These are phyloP conservation scores for Crotophaga sulcirostris DNA, from an alignment of 2,113 vertebrate species.

Conservation along the genomic window DNA sequence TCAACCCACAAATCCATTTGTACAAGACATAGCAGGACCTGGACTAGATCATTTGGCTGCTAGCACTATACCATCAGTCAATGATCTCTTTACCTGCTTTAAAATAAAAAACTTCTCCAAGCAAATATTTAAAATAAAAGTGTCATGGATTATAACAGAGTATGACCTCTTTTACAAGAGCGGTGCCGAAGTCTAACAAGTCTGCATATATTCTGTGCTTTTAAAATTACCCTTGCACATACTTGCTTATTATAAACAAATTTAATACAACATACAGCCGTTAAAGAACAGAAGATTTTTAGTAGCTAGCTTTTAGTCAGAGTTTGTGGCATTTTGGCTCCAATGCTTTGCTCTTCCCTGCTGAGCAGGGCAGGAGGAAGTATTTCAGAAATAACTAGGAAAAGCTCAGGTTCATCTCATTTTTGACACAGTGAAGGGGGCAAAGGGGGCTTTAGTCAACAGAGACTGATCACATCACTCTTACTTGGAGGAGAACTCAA, in stretches of 20 bases:
- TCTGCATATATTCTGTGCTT: not conserved
- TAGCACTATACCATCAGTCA: not conserved
- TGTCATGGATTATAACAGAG: not conserved
- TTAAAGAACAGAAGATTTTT: not conserved
- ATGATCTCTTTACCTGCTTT: not conserved
- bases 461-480: not conserved
- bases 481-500: not conserved
- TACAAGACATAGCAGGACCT: not conserved
- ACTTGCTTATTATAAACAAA: not conserved
- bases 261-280: not conserved
- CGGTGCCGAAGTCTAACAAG: not conserved
- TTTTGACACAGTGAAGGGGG: not conserved
- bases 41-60: not conserved
- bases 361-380: not conserved
- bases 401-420: not conserved
- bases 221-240: not conserved
- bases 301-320: not conserved
- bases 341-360: not conserved
- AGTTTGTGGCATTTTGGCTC: not conserved
- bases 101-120: not conserved
- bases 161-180: not conserved
- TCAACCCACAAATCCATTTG: not conserved
- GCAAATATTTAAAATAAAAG: not conserved
- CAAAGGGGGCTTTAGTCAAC: not conserved
- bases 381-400: not conserved